Evolutionary conservation across 1,140 invertebrate genomes (phyloP), one percentile per base, ranked within the genome.

Genomic region (Eupeodes corollae): DNA sequence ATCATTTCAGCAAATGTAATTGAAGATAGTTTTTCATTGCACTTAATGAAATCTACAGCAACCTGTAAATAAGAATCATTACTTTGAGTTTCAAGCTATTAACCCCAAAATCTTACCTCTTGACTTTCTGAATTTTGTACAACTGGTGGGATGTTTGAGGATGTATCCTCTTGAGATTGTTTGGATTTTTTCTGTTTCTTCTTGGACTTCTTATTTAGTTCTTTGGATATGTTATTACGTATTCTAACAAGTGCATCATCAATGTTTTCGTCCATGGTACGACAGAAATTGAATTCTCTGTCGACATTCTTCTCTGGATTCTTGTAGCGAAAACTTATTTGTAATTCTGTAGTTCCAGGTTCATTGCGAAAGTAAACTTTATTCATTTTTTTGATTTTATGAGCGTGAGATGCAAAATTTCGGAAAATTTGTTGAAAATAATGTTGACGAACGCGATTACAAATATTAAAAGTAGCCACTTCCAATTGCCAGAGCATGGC

Each of bases 211-310:
- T 74, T 72, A 13, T 63, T 67, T 1, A 73, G 40, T 46, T 71
- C 64, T 63, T 83, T 80, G 37, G 70, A 67, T 19, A 88, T 58
- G 61, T 84, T 86, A 1, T 53, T 66, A 10, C 69, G 70, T 32
- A 87, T 75, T 45, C 83, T 69, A n/a, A 54, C 57, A 6, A 82
- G 54, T 46, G 83, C 75, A 31, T 52, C 67, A 32, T 71, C 61
- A 12, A 86, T 58, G 12, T 55, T 70, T 66, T 87, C 84, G 2
- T 64, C 49, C 33, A 73, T 57, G n/a, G 68, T 68, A 34, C 84
- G 68, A 34, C 71, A 73, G 44, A 87, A 82, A 63, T 83, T 86
- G 51, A 84, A 86, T 43, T 79, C 74, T 37, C 77, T 69, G 47
- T 76, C 68, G 1, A 79, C 21, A 0, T 64, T 65, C 1, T 70